A percentile compares a stretch with the other conserved stretches of the same genome.
phyloP scores from a whole-genome alignment of 2,113 vertebrate species.

The Panthera leo region DNA sequence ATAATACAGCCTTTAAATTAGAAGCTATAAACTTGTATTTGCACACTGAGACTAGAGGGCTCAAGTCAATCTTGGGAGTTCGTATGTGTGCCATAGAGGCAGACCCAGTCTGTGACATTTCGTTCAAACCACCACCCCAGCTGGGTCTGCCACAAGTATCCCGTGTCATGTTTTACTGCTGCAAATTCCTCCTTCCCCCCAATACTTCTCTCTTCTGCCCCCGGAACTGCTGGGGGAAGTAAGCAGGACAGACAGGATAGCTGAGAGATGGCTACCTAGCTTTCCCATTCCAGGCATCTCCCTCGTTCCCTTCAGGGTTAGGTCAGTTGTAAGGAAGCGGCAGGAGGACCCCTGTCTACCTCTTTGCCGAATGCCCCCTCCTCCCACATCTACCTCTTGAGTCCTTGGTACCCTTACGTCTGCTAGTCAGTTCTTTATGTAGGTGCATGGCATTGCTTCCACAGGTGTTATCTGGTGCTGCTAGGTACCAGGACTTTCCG shows the following conservation, averaged over 20 bases:
- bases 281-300: background rate
- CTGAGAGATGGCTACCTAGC: background rate
- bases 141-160: background rate
- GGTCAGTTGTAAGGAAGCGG: background rate
- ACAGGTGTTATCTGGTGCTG: background rate
- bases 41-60: background rate
- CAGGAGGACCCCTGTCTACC: background rate
- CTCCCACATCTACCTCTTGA: background rate
- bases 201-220: too few relatives aligned
- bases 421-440: background rate
- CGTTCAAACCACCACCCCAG: background rate
- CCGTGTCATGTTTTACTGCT: background rate
- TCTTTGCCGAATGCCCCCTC: background rate
- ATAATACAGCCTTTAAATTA: slow-evolving; percentile 1
- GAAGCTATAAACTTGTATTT: background rate
- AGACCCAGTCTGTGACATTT: background rate
- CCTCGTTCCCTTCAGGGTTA: background rate
- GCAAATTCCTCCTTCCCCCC: background rate
- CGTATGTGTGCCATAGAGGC: background rate
- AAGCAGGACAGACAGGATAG: background rate
- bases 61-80: background rate
- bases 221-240: background rate
- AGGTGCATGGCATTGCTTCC: background rate
- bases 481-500: background rate
- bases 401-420: background rate